Base-by-base conservation (phyloP, 2,113 vertebrate genomes). In the Heterocephalus glaber region DNA sequence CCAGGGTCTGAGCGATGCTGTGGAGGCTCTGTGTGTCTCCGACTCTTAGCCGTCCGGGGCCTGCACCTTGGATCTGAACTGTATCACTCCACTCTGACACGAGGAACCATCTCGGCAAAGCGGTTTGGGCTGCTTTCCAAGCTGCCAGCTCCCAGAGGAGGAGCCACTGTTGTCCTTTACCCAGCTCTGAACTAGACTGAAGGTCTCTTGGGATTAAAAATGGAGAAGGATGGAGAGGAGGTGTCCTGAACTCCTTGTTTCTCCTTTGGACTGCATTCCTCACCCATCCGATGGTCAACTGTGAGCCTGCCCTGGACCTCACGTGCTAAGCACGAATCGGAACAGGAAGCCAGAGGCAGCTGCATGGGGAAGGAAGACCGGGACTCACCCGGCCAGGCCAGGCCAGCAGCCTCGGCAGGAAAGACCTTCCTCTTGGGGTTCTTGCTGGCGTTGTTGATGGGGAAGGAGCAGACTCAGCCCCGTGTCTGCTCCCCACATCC, bases 1-100 rank as follows among this genome's bases (percentile, higher is more conserved):
- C 97, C 99, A 99, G 98, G 99, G 99, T 66, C 99, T 99, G 88
- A 99, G 99, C 70, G 98, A 98, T 0, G 99, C 99, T 0, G 99
- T 99, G 47, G 99, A 99, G 98, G 99, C 99, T 0, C 98, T 99
- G 80, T 99, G 99, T 52, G 98, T 99, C 20, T 98, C 98, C 0
- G 99, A 99, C 5, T 97, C 97, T 95, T 99, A 98, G 96, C 9
- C 5, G 47, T 7, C 16, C 41, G 4, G 26, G n/a, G 38, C 60
- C 79, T 38, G 47, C 2, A 1, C 63, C 63, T 83, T 41, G 1
- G 38, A 77, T 56, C 95, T 9, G 28, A 66, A 66, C 68, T 11
- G 0, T 30, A 11, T 47, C 83, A 7, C 86, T 35, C 11, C 3
- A 7, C 66, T 70, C 68, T 9, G 47, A 95, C 66, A 4, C 54